Percentiles rank a stretch among this genome's conserved stretches.
These are phyloP conservation scores for Bombus huntii DNA, from an alignment of 1,140 invertebrate species.

Conservation along the genomic window DNA sequence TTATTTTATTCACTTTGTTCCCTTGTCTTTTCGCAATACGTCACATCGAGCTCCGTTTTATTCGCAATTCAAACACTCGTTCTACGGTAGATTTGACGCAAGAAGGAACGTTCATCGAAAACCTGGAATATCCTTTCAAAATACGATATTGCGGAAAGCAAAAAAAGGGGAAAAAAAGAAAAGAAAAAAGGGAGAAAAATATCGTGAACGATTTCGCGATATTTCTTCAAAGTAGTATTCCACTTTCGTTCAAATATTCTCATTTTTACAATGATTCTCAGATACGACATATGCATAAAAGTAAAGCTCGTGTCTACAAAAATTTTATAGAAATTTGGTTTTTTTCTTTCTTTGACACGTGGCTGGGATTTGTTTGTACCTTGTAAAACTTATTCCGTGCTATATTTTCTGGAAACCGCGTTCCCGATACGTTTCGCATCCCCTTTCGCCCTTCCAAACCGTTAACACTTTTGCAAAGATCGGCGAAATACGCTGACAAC, in stretches of 20 bases:
- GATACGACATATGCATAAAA: too few relatives aligned
- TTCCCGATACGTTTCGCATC: not conserved
- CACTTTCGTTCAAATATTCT: not conserved
- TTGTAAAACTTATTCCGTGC: not conserved
- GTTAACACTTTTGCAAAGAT: constrained; percentile 37
- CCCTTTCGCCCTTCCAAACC: not conserved
- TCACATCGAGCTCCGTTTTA: not conserved
- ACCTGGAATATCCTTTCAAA: not conserved
- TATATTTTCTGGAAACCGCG: not conserved
- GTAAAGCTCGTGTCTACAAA: not conserved
- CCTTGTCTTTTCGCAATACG: not conserved
- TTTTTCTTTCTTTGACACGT: not conserved
- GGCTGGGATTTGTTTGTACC: not conserved
- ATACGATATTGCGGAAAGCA: not conserved
- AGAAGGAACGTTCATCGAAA: not conserved
- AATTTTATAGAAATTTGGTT: constrained; percentile 9
- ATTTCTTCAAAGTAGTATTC: not conserved
- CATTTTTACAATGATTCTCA: not conserved
- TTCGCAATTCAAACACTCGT: constrained; percentile 24
- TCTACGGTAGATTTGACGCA: constrained; percentile 8
- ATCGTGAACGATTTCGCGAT: not conserved
- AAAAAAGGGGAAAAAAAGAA: fast-evolving
- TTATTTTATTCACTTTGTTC: constrained; percentile 16
- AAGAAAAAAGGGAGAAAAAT: not conserved
- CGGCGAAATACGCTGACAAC: constrained; percentile 49